Base-by-base conservation (phyloP, 2,113 vertebrate species). In the Etheostoma cragini region DNA sequence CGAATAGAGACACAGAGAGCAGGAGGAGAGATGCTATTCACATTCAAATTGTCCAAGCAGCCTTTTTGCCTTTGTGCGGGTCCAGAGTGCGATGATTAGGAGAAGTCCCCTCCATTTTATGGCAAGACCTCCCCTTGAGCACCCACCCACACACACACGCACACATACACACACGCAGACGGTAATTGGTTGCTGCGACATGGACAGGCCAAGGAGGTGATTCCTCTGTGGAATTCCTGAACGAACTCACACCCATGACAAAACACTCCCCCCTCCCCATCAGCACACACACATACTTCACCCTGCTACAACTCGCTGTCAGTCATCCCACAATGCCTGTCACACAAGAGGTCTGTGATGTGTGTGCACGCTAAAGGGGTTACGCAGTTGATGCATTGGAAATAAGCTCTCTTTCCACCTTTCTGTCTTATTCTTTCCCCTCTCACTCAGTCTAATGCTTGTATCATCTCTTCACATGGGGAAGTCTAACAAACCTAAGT, bases 41-140 rank as follows among this genome's bases (percentile, higher is more conserved):
- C 89, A 95, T 93, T 95, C 91, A 95, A 95, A 94, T 94, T 35
- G 82, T 83, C 80, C 57, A 30, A 79, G 88, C 85, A 82, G 92
- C 81, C 87, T 87, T 88, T 90, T 88, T 84, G 87, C 91, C 68
- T 95, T 95, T 94, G 93, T 94, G 79, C 72, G 8, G 82, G 84
- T 65, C 86, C 92, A 87, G 90, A 93, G 93, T 85, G 92, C 76
- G 67, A 92, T 92, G 93, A 94, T 94, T 94, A 95, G 92, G 86
- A 93, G 88, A 86, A 91, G 92, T 86, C 86, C 89, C 80, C 82
- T 86, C 84, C 76, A 84, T 91, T 93, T 92, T 87, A 86, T 72
- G 73, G 84, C 47, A 8, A 87, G 83, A 86, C 84, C 82, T 83
- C 85, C 89, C 79, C 83, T 86, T 79, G 66, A 81, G 63, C 56